Evolutionary conservation across 2,113 vertebrate genomes (phyloP), one percentile per base, ranked within the genome.

Genomic region (Nesoenas mayeri): DNA sequence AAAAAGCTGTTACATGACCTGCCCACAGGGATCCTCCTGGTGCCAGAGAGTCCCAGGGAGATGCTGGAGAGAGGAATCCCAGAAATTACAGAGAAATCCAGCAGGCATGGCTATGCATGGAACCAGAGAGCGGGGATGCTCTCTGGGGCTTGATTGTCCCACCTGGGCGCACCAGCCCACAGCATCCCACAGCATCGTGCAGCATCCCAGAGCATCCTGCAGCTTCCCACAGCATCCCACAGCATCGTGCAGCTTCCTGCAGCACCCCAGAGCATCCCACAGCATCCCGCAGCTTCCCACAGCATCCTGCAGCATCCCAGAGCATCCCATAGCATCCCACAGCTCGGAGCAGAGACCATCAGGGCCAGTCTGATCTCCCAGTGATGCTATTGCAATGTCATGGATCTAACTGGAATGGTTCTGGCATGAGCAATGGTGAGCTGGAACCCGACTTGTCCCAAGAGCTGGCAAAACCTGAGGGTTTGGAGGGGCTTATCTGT

Each of bases 151-250:
- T 3, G 3, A 10, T 31, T 3, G 2, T 40, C 36, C 40, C 88
- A 25, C 13, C 32, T 2, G 0, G 9, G 77, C 4, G 1, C 70
- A 34, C 54, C 71, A 72, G 12, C 74, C 18, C 8, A 0, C 79
- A 54, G 51, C 51, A 53, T 28, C 26, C 26, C 51, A 28, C 14
- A 9, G 51, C 51, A 26, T 53, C 51, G 14, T 8, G 8, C 14
- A 53, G 51, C 25, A 26, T 50, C 50, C 50, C 11, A 12, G 3
- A 50, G 50, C 50, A 50, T 51, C 50, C 50, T 11, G 7, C 25
- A 26, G 50, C 50, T 13, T 51, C 50, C 50, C 13, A 13, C 12
- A 22, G 22, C 50, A 12, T 51, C 50, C 50, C 22, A 4, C 12
- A 51, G 50, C 38, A 40, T 40, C 38, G 10, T 38, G 38, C 38